Evolutionary conservation across 2,797 vertebrate species (phyloP).

Genomic region (Octomys mimax): DNA sequence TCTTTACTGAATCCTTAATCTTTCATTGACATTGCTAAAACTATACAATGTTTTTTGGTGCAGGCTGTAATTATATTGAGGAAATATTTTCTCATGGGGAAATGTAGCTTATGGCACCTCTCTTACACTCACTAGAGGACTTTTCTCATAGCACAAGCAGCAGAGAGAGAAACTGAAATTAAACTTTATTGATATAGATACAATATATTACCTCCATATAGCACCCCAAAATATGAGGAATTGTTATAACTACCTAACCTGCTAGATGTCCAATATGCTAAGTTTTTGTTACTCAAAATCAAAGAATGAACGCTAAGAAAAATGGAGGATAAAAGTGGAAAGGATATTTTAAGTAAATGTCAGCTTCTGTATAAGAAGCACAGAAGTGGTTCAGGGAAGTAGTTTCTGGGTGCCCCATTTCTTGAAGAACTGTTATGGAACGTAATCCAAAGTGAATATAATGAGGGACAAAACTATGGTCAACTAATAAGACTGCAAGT

Average conservation of each 20-base stretch:
- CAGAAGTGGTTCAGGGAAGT: not conserved
- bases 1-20: not conserved
- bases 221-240: not conserved
- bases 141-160: accelerated
- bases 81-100: not conserved
- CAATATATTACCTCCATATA: not conserved
- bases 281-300: not conserved
- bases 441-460: not conserved
- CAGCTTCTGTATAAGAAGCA: not conserved
- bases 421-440: not conserved
- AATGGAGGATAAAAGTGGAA: not conserved
- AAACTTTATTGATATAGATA: not conserved
- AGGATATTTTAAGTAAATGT: not conserved
- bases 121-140: not conserved
- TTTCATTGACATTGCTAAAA: not conserved
- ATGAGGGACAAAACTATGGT: not conserved
- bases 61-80: not conserved
- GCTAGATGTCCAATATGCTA: not conserved
- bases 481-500: not conserved
- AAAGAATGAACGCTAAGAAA: not conserved
- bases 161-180: not conserved
- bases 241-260: not conserved
- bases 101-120: not conserved
- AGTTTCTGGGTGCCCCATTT: not conserved
- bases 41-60: not conserved